phyloP scores from a whole-genome alignment of 2,797 vertebrate genomes.

The Balearica regulorum region DNA sequence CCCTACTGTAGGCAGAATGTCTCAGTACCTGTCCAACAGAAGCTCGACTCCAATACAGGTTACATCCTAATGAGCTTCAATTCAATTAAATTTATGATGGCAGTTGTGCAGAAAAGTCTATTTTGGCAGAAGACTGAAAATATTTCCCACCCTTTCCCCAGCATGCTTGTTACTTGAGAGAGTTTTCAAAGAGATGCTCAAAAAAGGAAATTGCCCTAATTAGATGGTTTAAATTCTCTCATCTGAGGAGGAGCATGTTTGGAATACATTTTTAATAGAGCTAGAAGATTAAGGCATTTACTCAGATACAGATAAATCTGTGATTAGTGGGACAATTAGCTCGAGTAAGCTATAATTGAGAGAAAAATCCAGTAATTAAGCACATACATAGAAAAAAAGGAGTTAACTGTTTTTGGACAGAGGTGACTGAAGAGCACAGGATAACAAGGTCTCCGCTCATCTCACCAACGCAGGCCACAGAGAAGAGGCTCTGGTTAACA shows the following conservation, averaged over 20 bases:
- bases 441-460: background rate
- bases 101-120: background rate
- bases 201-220: background rate
- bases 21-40: background rate
- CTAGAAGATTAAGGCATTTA: background rate
- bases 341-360: background rate
- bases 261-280: background rate
- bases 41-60: background rate
- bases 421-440: background rate
- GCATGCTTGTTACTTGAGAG: background rate
- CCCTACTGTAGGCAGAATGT: background rate
- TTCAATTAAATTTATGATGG: accelerated
- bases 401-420: background rate
- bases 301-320: background rate
- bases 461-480: background rate
- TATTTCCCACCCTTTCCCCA: background rate
- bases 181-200: background rate
- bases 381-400: accelerated
- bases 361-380: background rate
- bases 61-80: accelerated
- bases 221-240: background rate
- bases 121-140: background rate
- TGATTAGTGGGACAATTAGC: background rate
- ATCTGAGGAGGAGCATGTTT: background rate
- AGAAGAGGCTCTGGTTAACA: background rate